Evolutionary conservation across 2,113 vertebrate genomes (phyloP).

Genomic region (Paradoxurus hermaphroditus): DNA sequence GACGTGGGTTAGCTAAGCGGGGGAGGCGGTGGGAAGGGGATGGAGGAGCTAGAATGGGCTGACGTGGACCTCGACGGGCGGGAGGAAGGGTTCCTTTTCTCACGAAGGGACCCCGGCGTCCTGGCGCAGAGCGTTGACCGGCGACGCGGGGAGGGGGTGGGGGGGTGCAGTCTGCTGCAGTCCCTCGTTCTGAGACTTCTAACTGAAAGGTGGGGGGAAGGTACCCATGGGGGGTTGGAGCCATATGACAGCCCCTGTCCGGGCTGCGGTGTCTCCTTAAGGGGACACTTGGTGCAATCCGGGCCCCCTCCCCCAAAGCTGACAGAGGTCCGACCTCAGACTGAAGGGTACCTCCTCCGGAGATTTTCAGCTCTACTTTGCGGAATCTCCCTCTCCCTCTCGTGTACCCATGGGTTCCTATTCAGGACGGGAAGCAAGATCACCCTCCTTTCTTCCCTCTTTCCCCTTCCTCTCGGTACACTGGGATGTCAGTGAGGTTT

Average conservation of each 20-base stretch:
- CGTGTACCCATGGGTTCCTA: constrained; percentile 25
- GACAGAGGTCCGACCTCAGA: constrained; percentile 37
- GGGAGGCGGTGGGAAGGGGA: constrained; percentile 10
- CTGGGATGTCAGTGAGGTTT: constrained; percentile 27
- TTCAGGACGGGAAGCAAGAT: constrained; percentile 57
- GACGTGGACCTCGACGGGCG: constrained; percentile 64
- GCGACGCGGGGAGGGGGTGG: not conserved
- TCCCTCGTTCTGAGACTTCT: constrained; percentile 57
- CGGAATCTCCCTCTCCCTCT: constrained; percentile 2
- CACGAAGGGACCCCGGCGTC: constrained; percentile 55
- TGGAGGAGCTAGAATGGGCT: constrained; percentile 29
- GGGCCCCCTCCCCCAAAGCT: constrained; percentile 53
- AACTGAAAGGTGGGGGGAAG: constrained; percentile 42
- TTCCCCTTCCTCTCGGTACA: not conserved
- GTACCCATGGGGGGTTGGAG: not conserved
- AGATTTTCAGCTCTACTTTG: constrained; percentile 55
- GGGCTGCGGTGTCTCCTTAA: constrained; percentile 43
- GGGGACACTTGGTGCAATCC: constrained; percentile 59
- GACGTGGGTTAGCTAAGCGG: not conserved
- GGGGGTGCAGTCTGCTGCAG: constrained; percentile 70
- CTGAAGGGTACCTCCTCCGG: constrained; percentile 11
- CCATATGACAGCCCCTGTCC: constrained; percentile 54
- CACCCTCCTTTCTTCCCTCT: not conserved
- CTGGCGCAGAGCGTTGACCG: constrained; percentile 60
- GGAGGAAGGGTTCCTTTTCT: constrained; percentile 27